Percentiles rank a stretch among this genome's conserved stretches.
Conservation (phyloP, 2,888 invertebrate species). For the Pediacus dermestoides region DNA sequence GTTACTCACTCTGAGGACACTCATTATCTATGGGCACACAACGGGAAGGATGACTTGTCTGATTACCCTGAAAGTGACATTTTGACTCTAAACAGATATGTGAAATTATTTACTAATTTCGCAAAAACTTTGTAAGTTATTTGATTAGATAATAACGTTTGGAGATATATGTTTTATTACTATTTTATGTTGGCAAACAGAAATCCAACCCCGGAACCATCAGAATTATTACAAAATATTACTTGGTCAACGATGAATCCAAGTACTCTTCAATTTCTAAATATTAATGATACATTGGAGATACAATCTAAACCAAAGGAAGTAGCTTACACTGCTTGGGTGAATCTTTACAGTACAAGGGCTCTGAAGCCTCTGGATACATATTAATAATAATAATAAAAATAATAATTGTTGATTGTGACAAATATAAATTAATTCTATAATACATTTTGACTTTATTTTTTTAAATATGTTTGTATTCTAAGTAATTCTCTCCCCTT, state of each 20-base stretch:
- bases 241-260: constrained; percentile 16
- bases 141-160: too few species aligned
- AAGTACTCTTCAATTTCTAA: constrained; percentile 13
- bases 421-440: too few species aligned
- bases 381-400: constrained; percentile 7
- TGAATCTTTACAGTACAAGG: constrained; percentile 14
- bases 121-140: constrained; percentile 3
- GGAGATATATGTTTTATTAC: too few species aligned
- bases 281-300: constrained; percentile 17
- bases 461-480: too few species aligned
- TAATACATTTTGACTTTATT: too few species aligned
- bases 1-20: constrained; percentile 28
- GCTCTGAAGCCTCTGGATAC: constrained; percentile 11
- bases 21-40: constrained; percentile 18
- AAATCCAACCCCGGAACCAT: constrained; percentile 38
- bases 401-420: too few species aligned
- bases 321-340: constrained; percentile 13
- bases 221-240: constrained; percentile 17
- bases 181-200: too few species aligned
- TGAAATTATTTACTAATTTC: constrained; percentile 1
- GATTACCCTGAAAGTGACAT: background rate
- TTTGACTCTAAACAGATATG: background rate
- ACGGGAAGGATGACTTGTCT: background rate
- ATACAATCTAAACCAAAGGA: constrained; percentile 14
- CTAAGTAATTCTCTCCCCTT: too few species aligned